Evolutionary conservation across 2,797 vertebrate genomes (phyloP).

Genomic region (Neosalanx taihuensis): DNA sequence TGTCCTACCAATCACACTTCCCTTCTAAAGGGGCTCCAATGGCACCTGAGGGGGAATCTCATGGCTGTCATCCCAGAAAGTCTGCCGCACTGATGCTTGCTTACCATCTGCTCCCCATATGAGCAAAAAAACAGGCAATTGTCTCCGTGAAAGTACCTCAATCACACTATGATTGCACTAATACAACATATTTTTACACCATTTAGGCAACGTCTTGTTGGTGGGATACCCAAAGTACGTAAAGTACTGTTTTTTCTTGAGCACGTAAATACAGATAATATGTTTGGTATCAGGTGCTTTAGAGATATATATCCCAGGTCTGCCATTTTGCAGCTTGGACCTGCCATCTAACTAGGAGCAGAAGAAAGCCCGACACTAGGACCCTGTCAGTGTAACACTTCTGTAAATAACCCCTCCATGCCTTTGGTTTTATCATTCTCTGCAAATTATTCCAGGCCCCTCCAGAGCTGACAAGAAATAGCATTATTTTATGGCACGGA

Average conservation of each 20-base stretch:
- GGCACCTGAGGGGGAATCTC: slow-evolving; percentile 81
- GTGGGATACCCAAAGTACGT: slow-evolving; percentile 30
- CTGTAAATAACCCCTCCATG: slow-evolving; percentile 76
- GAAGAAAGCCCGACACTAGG: slow-evolving; percentile 55
- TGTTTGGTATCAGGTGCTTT: slow-evolving; percentile 26
- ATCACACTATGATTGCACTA: slow-evolving; percentile 59
- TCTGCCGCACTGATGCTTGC: slow-evolving; percentile 75
- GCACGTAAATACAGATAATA: slow-evolving; percentile 44
- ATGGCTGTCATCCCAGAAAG: slow-evolving; percentile 82
- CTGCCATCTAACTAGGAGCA: slow-evolving; percentile 53
- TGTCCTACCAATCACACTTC: slow-evolving; percentile 76
- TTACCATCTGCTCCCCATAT: slow-evolving; percentile 82
- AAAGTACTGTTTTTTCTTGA: slow-evolving; percentile 40
- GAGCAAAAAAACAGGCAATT: slow-evolving; percentile 73
- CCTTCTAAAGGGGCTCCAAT: slow-evolving; percentile 72
- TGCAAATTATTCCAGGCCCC: slow-evolving; percentile 86
- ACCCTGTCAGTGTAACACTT: slow-evolving; percentile 61
- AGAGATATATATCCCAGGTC: slow-evolving; percentile 52
- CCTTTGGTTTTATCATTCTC: slow-evolving; percentile 74
- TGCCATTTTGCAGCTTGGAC: slow-evolving; percentile 51
- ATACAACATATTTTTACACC: slow-evolving; percentile 43
- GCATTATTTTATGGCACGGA: slow-evolving; percentile 86
- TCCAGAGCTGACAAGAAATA: slow-evolving; percentile 83
- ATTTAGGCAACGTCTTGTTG: slow-evolving; percentile 42
- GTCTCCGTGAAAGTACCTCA: slow-evolving; percentile 67